A percentile compares a stretch with the other conserved stretches of the same genome.
Evolutionary conservation across 2,113 vertebrate species (phyloP).

Genomic region (Calonectris borealis): DNA sequence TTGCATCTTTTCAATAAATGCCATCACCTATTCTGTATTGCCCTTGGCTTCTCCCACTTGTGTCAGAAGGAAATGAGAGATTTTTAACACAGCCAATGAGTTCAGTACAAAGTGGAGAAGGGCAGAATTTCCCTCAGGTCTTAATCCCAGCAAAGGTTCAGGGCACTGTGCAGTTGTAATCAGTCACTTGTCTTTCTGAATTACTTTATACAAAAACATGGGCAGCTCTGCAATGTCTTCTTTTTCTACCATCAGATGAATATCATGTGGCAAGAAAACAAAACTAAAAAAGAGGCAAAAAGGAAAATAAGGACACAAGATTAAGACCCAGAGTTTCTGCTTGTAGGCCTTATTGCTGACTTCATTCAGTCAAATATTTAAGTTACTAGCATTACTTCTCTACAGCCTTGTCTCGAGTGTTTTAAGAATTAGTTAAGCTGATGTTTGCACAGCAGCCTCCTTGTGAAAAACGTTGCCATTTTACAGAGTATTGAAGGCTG

Average conservation of each 20-base stretch:
- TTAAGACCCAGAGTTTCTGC: background rate
- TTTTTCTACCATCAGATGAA: background rate
- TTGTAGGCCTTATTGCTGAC: background rate
- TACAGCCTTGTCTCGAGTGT: rapidly evolving
- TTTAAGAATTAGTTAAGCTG: background rate
- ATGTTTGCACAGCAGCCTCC: background rate
- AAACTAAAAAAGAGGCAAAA: background rate
- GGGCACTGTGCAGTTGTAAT: background rate
- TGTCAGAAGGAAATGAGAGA: background rate
- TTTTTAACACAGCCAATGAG: background rate
- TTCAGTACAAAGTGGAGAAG: background rate
- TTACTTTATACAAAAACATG: background rate
- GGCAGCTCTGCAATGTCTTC: background rate
- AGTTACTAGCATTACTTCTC: background rate
- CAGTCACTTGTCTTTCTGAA: slow-evolving; percentile 44
- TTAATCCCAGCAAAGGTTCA: background rate
- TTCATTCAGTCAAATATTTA: background rate
- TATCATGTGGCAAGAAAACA: background rate
- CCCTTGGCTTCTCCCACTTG: slow-evolving; percentile 3
- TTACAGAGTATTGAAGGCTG: background rate
- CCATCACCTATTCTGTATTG: background rate
- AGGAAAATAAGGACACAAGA: background rate
- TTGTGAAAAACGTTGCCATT: background rate
- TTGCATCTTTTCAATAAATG: background rate
- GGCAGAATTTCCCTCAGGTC: slow-evolving; percentile 28